These are phyloP conservation scores for Cathartes aura DNA, from an alignment of 2,113 vertebrate genomes.

Conservation along the genomic window DNA sequence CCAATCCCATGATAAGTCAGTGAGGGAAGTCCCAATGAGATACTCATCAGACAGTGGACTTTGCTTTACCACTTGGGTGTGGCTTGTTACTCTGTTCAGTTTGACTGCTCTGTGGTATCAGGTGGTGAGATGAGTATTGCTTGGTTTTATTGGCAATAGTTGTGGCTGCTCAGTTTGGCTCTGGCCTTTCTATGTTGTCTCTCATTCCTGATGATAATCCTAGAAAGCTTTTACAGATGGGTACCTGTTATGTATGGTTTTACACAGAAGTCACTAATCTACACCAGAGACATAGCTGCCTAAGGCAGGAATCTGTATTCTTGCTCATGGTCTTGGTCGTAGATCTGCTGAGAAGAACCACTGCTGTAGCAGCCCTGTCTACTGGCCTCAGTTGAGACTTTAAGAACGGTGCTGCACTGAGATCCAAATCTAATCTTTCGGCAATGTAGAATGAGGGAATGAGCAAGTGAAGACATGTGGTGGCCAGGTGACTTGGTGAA, in stretches of 20 bases:
- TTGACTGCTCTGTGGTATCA: background rate
- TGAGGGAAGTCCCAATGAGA: background rate
- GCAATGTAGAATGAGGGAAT: background rate
- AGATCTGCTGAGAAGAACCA: background rate
- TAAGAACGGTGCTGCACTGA: background rate
- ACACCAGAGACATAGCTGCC: background rate
- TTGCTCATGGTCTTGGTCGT: accelerated
- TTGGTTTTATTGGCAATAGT: background rate
- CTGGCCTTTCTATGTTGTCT: background rate
- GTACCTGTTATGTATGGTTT: background rate
- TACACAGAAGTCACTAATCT: background rate
- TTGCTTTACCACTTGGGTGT: background rate
- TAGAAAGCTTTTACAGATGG: background rate
- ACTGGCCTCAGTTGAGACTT: background rate
- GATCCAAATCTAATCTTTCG: background rate
- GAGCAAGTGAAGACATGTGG: background rate
- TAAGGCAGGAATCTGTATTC: background rate
- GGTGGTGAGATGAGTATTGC: background rate
- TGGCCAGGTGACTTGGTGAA: background rate
- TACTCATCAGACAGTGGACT: background rate
- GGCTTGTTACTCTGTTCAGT: background rate
- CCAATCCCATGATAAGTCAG: background rate
- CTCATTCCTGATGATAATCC: background rate
- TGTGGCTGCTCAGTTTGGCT: background rate
- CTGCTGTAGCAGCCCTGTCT: background rate